A percentile compares a stretch with the other conserved stretches of the same genome.
Conservation (phyloP, 1,140 invertebrate genomes). For the Diploscapter pachys region DNA sequence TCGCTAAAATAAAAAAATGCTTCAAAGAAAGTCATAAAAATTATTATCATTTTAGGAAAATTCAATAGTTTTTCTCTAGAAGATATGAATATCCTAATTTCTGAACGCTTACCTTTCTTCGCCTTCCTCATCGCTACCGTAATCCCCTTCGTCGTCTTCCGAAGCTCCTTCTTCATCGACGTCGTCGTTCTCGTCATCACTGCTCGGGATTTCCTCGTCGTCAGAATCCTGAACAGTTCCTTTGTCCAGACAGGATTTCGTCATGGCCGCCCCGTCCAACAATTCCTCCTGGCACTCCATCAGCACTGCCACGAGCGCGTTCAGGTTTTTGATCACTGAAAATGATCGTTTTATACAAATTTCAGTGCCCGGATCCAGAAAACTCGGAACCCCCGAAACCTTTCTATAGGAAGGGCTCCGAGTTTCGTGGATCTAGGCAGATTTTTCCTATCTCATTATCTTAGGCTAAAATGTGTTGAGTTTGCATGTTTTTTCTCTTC, state of each 20-base stretch:
- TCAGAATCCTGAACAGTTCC: slow-evolving; percentile 26
- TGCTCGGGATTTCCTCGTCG: slow-evolving; percentile 32
- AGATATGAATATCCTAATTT: slow-evolving; percentile 7
- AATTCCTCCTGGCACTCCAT: slow-evolving; percentile 19
- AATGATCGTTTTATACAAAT: not conserved
- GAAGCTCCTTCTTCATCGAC: slow-evolving; percentile 43
- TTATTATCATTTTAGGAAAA: not conserved
- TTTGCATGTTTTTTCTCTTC: slow-evolving; percentile 16
- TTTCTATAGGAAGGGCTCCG: slow-evolving; percentile 16
- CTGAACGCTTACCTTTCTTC: slow-evolving; percentile 1
- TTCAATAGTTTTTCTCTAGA: slow-evolving; percentile 18
- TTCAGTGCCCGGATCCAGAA: slow-evolving; percentile 12
- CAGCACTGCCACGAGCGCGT: slow-evolving; percentile 22
- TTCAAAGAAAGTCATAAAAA: not conserved
- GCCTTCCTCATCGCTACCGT: slow-evolving; percentile 8
- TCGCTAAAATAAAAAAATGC: not conserved
- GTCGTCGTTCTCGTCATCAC: slow-evolving; percentile 42
- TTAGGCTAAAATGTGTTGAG: too few relatives aligned
- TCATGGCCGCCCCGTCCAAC: slow-evolving; percentile 19
- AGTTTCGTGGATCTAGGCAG: not conserved
- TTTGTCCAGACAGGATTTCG: slow-evolving; percentile 14
- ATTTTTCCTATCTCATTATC: not conserved
- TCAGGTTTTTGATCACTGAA: slow-evolving; percentile 8
- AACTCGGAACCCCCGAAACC: slow-evolving; percentile 18
- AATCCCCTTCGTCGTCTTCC: slow-evolving; percentile 15